Conservation (phyloP, 1,140 invertebrate species). For the Drosophila arizonae region DNA sequence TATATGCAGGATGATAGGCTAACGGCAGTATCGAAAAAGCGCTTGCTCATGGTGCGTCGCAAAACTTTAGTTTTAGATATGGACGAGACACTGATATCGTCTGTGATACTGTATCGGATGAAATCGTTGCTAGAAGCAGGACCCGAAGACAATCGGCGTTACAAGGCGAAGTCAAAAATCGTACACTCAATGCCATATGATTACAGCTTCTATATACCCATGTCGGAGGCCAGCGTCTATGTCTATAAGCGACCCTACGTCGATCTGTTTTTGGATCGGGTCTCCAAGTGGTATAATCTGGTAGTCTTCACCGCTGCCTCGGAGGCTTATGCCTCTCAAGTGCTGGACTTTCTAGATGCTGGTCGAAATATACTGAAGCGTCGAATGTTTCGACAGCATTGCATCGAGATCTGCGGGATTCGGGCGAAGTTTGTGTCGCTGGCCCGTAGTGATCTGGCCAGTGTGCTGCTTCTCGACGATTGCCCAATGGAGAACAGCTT, state of each 20-base stretch:
- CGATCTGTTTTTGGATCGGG: slow-evolving; percentile 51
- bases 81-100: slow-evolving; percentile 52
- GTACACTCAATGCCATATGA: slow-evolving; percentile 14
- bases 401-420: slow-evolving; percentile 28
- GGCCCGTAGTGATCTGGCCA: slow-evolving; percentile 23
- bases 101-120: not conserved
- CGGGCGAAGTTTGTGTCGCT: slow-evolving; percentile 35
- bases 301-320: slow-evolving; percentile 40
- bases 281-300: slow-evolving; percentile 59
- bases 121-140: not conserved
- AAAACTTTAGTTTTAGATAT: slow-evolving; percentile 58
- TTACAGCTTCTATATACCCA: slow-evolving; percentile 15
- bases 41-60: slow-evolving; percentile 28
- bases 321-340: slow-evolving; percentile 29
- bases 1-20: slow-evolving; percentile 23
- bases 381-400: slow-evolving; percentile 44
- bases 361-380: slow-evolving; percentile 32
- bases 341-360: slow-evolving; percentile 49
- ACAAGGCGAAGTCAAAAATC: not conserved
- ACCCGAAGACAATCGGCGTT: not conserved
- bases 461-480: slow-evolving; percentile 44
- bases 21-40: slow-evolving; percentile 28
- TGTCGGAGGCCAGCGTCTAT: slow-evolving; percentile 2
- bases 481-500: slow-evolving; percentile 34
- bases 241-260: slow-evolving; percentile 59